Evolutionary conservation across 2,113 vertebrate genomes (phyloP).

Genomic region (Lophius piscatorius): DNA sequence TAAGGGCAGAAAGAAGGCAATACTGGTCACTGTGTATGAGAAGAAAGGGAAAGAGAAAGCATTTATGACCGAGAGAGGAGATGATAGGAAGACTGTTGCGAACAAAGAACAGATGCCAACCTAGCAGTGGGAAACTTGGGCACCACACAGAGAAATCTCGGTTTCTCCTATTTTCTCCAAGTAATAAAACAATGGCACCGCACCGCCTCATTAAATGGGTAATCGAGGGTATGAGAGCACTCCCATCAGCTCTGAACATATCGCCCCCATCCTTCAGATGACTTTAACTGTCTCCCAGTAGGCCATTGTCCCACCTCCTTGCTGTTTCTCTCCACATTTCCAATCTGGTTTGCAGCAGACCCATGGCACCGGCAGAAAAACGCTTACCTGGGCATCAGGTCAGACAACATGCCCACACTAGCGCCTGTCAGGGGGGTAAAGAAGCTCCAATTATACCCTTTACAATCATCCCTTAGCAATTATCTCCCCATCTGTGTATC

Average conservation of each 20-base stretch:
- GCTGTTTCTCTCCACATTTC: slow-evolving; percentile 48
- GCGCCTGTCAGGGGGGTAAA: slow-evolving; percentile 58
- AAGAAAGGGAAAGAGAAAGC: slow-evolving; percentile 42
- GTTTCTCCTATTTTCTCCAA: slow-evolving; percentile 71
- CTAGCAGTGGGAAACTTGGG: slow-evolving; percentile 64
- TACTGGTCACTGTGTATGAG: slow-evolving; percentile 20
- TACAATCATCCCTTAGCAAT: slow-evolving; percentile 67
- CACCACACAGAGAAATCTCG: slow-evolving; percentile 66
- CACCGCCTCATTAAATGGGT: slow-evolving; percentile 76
- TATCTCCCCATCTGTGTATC: slow-evolving; percentile 71
- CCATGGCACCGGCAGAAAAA: slow-evolving; percentile 57
- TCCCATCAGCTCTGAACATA: slow-evolving; percentile 57
- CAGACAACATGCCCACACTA: slow-evolving; percentile 66
- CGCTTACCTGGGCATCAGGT: slow-evolving; percentile 71
- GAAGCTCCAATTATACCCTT: slow-evolving; percentile 75
- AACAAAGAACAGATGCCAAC: slow-evolving; percentile 73
- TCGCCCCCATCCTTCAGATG: slow-evolving; percentile 41
- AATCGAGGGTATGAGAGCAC: slow-evolving; percentile 74
- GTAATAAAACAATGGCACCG: slow-evolving; percentile 73
- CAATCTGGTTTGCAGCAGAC: slow-evolving; percentile 52
- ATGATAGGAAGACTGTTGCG: slow-evolving; percentile 54
- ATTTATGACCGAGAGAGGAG: slow-evolving; percentile 52
- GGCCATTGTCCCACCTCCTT: slow-evolving; percentile 46
- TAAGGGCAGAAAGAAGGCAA: slow-evolving; percentile 42
- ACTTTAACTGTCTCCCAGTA: slow-evolving; percentile 38